Conservation (phyloP, 2,113 vertebrate species). For the Nannospalax galili region DNA sequence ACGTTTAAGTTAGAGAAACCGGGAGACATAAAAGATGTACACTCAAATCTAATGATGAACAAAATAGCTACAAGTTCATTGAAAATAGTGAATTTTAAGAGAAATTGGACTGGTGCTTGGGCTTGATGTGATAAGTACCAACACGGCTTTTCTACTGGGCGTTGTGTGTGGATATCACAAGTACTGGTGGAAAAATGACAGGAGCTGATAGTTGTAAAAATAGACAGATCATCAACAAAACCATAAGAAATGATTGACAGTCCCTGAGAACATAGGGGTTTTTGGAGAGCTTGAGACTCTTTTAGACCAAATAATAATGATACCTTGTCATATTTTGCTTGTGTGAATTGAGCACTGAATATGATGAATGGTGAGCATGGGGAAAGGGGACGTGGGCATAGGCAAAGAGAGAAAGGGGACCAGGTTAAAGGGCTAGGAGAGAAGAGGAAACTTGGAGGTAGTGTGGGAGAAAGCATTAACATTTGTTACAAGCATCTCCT, state of each 20-base stretch:
- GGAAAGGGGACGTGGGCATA: background rate
- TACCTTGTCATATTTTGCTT: background rate
- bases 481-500: background rate
- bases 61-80: background rate
- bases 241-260: background rate
- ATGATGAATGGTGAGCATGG: background rate
- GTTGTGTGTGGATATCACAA: background rate
- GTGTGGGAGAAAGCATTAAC: background rate
- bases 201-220: background rate
- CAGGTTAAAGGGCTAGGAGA: background rate
- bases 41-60: background rate
- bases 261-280: background rate
- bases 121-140: background rate
- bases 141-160: background rate
- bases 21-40: too few species aligned
- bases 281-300: background rate
- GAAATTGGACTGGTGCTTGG: background rate
- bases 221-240: background rate
- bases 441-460: background rate
- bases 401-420: background rate
- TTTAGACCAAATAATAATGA: background rate
- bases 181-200: background rate
- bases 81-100: background rate
- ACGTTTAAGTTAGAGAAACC: too few species aligned
- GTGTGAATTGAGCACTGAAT: background rate